These are phyloP conservation scores for Corythornis vintsioides DNA, from an alignment of 2,113 vertebrate genomes.

Conservation along the genomic window DNA sequence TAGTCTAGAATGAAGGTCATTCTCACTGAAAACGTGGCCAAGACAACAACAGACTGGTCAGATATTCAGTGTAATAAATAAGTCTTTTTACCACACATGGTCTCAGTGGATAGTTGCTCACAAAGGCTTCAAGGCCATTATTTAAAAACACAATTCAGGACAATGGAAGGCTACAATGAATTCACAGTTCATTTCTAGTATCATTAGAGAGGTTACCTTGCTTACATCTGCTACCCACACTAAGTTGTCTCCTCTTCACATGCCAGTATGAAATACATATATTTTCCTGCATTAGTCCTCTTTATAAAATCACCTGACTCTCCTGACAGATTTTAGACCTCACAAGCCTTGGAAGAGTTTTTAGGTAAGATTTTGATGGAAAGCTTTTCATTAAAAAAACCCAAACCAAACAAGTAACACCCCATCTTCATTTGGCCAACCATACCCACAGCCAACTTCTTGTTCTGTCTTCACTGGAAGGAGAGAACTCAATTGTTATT, in stretches of 20 bases:
- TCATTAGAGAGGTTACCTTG: neutral
- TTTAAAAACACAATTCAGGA: neutral
- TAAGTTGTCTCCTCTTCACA: neutral
- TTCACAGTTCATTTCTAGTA: neutral
- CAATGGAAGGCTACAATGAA: neutral
- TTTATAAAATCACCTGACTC: neutral
- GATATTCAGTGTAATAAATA: neutral
- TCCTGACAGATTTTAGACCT: neutral
- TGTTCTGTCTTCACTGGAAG: neutral
- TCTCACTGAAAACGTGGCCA: neutral
- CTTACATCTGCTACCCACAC: neutral
- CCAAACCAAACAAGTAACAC: too few relatives aligned
- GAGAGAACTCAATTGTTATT: neutral
- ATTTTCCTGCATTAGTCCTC: neutral
- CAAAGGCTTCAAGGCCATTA: neutral
- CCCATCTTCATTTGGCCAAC: neutral
- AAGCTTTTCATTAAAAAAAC: neutral
- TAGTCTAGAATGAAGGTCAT: slow-evolving; percentile 9
- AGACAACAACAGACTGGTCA: neutral
- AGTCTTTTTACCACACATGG: neutral
- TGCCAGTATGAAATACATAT: neutral
- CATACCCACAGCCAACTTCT: neutral
- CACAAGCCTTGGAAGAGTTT: neutral
- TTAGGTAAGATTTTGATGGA: neutral
- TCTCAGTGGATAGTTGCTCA: neutral